Evolutionary conservation across 2,113 vertebrate genomes (phyloP).

Genomic region (Ammodytes dubius): DNA sequence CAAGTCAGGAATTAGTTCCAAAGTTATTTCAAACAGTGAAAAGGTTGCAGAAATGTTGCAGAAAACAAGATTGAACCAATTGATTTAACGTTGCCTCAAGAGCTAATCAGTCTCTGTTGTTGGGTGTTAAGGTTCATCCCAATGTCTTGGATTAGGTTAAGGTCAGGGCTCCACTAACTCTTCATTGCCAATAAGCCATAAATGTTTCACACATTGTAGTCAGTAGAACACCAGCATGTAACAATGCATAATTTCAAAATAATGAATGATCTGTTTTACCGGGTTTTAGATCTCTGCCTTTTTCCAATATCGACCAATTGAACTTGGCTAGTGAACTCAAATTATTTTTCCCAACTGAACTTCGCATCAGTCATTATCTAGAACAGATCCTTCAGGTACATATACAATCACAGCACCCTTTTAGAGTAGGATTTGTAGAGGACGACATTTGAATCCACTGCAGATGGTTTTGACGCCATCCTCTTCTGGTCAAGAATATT

Average conservation of each 20-base stretch:
- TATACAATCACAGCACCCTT: neutral
- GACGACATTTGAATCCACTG: neutral
- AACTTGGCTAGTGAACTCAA: neutral
- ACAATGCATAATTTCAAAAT: neutral
- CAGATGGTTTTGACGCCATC: neutral
- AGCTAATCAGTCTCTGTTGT: neutral
- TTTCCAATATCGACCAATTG: neutral
- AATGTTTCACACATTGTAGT: neutral
- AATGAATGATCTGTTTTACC: neutral
- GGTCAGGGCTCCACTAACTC: neutral
- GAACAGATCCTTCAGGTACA: neutral
- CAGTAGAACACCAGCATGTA: neutral
- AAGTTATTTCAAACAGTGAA: neutral
- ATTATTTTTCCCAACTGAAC: neutral
- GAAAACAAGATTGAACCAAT: neutral
- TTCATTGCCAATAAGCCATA: neutral
- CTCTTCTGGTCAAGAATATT: neutral
- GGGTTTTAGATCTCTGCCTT: neutral
- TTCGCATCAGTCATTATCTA: too few species aligned
- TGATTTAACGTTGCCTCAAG: neutral
- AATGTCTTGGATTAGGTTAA: neutral
- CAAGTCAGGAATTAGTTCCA: neutral
- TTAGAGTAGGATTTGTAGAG: neutral
- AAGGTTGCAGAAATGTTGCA: neutral
- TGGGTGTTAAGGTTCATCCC: neutral